Evolutionary conservation across 2,888 invertebrate species (phyloP), one percentile per base, ranked within the genome.

Genomic region (Argynnis bischoffii): DNA sequence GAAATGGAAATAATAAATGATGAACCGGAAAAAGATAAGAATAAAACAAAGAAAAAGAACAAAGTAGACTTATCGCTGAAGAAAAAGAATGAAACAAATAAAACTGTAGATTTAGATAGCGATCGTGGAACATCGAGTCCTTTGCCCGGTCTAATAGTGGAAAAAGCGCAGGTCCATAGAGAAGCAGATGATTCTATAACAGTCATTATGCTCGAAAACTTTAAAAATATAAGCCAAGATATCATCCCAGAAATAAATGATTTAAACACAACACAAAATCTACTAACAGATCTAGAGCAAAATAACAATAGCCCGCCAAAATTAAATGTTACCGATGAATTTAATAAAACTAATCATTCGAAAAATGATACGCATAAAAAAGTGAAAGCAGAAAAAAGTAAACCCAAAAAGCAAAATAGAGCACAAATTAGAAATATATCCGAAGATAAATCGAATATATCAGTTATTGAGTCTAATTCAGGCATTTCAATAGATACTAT

Each of bases 81-180:
- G 16, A 72, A 72, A n/a, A 66, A 63, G 16, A 67, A 63, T 53
- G 41, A n/a, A 35, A 70, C 74, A 70, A 73, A 70, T 21, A 56
- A 26, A 56, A 50, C 59, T 21, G 72, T 61, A 55, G 68, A 76
- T 68, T 71, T 64, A 61, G 69, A 66, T 67, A 57, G 64, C 61
- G 71, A 75, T 61, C 80, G 80, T 51, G 83, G 84, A 73, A 82
- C 85, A 16, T 75, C 77, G 55, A 89, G 90, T 73, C 87, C 90
- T 6, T 76, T 91, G 50, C 90, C 91, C 1, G 86, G 81, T 0
- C 77, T 92, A 14, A 71, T 87, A 4, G 81, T 90, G 26, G 91
- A 91, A 79, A 73, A 78, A 11, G 76, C 77, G 1, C 71, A 73
- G 0, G 53, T 51, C 1, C 59, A 63, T 6, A 74, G 74, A 64